Evolutionary conservation across 2,113 vertebrate genomes (phyloP), one percentile per base, ranked within the genome.

Genomic region (Sceloporus undulatus): DNA sequence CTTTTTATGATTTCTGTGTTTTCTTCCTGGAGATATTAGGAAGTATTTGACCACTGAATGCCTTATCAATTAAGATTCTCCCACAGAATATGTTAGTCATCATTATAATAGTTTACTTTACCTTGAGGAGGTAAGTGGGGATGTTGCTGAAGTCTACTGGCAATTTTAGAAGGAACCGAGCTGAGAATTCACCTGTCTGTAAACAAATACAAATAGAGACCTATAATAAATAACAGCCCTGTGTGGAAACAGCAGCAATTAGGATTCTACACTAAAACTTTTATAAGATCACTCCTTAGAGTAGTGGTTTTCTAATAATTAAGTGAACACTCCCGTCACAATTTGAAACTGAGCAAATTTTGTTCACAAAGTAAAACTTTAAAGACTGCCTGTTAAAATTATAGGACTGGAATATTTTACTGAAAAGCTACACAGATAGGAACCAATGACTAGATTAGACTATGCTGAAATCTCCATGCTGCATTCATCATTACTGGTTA

Each of bases 141-240:
- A 99, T 99, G 95, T 99, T 99, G 97, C 97, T 98, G 96, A 99
- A 99, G 96, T 99, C 99, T 83, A 99, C 98, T 0, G 99, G 99
- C 74, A 99, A 97, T 94, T 99, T 99, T 90, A 99, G 97, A 90
- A 99, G 98, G 92, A 99, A 99, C 27, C 99, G 98, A 90, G 98
- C 98, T 2, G 98, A 99, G 93, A 99, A 99, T 96, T 99, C 98
- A 91, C 98, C 98, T 21, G 98, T 99, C 99, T 99, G 96, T 48
- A 92, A 88, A 93, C 93, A 95, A 88, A 92, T 90, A 59, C 27
- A 90, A 89, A 40, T 38, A 94, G 88, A 94, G 82, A 94, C 29
- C 82, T 90, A 86, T 86, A 74, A 18, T 73, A 87, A 90, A 88
- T 56, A 86, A 70, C 77, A 68, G 71, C 34, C 86, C 27, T 87